These are phyloP conservation scores for Hedychridium roseum DNA, from an alignment of 2,888 invertebrate species.

Conservation along the genomic window DNA sequence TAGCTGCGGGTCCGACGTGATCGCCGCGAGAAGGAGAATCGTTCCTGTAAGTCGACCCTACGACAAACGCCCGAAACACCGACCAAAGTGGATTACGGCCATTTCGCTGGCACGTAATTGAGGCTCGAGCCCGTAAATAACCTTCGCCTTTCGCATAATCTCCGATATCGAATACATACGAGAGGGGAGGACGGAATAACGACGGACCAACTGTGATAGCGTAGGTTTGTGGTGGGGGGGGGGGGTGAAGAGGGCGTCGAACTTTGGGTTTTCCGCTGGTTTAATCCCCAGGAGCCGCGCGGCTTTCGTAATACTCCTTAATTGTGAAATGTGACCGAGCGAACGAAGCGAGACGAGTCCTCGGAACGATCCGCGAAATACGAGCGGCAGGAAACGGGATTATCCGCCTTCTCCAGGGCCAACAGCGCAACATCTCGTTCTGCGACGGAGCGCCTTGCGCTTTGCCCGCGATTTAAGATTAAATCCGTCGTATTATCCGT, in stretches of 20 bases:
- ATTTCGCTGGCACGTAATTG: conserved; percentile 38
- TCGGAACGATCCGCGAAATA: not conserved
- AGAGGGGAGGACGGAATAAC: too few species aligned
- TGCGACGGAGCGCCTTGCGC: conserved; percentile 15
- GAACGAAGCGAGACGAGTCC: not conserved
- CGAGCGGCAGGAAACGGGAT: not conserved
- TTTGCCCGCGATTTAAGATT: conserved; percentile 31
- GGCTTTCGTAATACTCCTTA: too few species aligned
- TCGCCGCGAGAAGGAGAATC: not conserved
- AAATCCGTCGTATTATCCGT: too few species aligned
- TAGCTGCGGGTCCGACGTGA: too few species aligned
- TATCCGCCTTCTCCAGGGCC: not conserved
- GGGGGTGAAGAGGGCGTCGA: conserved; percentile 23
- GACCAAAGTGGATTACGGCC: conserved; percentile 40
- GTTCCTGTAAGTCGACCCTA: not conserved
- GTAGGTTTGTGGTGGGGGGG: too few species aligned
- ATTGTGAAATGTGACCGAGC: conserved; percentile 26
- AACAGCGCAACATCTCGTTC: not conserved
- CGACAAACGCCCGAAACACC: too few species aligned
- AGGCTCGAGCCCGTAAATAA: conserved; percentile 37
- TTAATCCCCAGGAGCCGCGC: conserved; percentile 33
- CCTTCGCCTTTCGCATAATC: conserved; percentile 15
- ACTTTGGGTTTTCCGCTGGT: conserved; percentile 27
- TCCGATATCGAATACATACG: conserved; percentile 25
- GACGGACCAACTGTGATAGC: too few species aligned